A percentile compares a stretch with the other conserved stretches of the same genome.
Evolutionary conservation across 1,140 invertebrate species (phyloP).

Genomic region (Neodiprion fabricii): DNA sequence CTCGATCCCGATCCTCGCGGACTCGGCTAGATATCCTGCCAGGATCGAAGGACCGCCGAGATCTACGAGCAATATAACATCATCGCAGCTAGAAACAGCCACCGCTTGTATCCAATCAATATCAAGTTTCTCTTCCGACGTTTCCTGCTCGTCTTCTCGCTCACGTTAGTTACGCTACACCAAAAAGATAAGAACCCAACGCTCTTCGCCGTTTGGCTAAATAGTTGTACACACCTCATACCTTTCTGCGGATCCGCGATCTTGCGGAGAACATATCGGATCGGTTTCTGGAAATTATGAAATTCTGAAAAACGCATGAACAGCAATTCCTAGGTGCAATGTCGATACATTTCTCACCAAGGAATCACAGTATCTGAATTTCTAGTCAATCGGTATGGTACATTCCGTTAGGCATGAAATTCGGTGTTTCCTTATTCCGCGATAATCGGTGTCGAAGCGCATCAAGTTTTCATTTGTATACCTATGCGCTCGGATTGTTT

Average conservation of each 20-base stretch:
- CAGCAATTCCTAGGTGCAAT: too few relatives aligned
- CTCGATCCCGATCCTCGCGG: background rate
- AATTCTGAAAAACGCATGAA: too few relatives aligned
- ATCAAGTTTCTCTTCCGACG: slow-evolving; percentile 17
- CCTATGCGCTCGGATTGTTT: too few relatives aligned
- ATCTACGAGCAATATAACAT: background rate
- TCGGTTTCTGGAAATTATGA: too few relatives aligned
- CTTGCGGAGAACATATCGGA: background rate
- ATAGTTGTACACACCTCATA: background rate
- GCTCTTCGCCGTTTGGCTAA: too few relatives aligned
- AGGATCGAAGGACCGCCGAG: background rate
- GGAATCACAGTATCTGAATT: too few relatives aligned
- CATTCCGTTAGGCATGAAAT: too few relatives aligned
- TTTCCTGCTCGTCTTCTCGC: slow-evolving; percentile 25
- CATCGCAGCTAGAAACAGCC: slow-evolving; percentile 3
- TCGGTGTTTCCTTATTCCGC: too few relatives aligned
- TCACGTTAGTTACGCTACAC: slow-evolving; percentile 2
- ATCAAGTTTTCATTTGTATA: too few relatives aligned
- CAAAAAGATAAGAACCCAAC: background rate
- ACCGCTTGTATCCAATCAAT: slow-evolving; percentile 15
- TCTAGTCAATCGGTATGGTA: too few relatives aligned
- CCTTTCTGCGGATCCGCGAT: background rate
- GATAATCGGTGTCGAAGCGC: too few relatives aligned
- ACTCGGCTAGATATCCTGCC: background rate
- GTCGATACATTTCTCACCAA: too few relatives aligned